Evolutionary conservation across 2,113 vertebrate genomes (phyloP).

Genomic region (Sula dactylatra): DNA sequence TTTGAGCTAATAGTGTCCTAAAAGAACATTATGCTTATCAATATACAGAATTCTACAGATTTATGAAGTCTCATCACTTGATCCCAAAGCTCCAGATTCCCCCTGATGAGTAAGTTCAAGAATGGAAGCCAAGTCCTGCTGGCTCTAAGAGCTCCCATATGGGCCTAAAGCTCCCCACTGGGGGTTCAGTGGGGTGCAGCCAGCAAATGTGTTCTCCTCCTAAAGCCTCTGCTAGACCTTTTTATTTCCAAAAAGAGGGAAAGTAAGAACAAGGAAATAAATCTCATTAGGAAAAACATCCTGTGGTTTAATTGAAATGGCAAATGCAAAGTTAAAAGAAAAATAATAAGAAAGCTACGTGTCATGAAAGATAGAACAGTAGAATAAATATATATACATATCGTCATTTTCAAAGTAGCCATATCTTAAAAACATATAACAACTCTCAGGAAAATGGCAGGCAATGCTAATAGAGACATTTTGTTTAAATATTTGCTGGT

Average conservation of each 20-base stretch:
- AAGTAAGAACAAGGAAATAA: neutral
- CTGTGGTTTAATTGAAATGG: slow-evolving; percentile 48
- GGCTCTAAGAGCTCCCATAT: fast-evolving
- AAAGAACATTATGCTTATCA: neutral
- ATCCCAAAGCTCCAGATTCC: neutral
- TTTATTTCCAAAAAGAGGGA: neutral
- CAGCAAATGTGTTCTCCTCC: neutral
- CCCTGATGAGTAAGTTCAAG: neutral
- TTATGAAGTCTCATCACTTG: neutral
- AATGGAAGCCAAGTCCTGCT: neutral
- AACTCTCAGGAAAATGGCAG: neutral
- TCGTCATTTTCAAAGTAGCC: neutral
- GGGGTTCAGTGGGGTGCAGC: fast-evolving
- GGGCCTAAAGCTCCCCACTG: neutral
- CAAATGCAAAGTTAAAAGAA: slow-evolving; percentile 10
- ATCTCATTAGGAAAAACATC: slow-evolving; percentile 13
- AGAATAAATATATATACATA: slow-evolving; percentile 69
- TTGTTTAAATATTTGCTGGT: slow-evolving; percentile 16
- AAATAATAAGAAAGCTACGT: neutral
- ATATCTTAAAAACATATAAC: slow-evolving; percentile 1
- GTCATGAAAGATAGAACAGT: neutral
- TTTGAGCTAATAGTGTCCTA: neutral
- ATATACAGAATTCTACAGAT: neutral
- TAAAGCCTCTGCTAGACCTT: neutral
- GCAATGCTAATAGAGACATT: neutral